Base-by-base conservation (phyloP, 2,888 invertebrate genomes). In the Sicus ferrugineus region DNA sequence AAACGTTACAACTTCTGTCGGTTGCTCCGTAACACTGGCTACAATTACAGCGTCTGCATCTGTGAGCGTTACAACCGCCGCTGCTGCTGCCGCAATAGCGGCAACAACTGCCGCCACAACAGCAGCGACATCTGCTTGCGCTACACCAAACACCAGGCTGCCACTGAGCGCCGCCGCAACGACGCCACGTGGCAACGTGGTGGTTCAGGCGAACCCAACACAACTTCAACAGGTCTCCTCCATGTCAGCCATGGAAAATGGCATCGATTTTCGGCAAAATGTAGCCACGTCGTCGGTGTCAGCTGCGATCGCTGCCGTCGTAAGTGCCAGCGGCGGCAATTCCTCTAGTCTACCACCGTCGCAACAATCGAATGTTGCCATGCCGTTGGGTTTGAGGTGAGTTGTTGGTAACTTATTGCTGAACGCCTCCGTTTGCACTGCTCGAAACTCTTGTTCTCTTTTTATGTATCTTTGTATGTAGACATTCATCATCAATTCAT, bases 401-500 rank as follows among this genome's bases (percentile, higher is more conserved):
- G 77, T 71, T 62, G 28, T 52, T 3, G n/a, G 2, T 7, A 14
- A 28, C 2, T 28, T 34, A 31, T 3, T 21, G 11, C 28, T 26
- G 31, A 34, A 4, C 1, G 2, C 3, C 2, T n/a, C 14, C 11
- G 23, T 38, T 42, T 19, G 21, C 1, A 4, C 23, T 21, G 16
- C 14, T 3, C 11, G 7, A 42, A 38, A 61, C 26, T 62, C 3
- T 58, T 58, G 3, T 58, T 3, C 14, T 31, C 19, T 65, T 38
- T 65, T 56, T 58, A 31, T 58, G 30, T 67, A 59, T 59, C 46
- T 48, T 30, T 67, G 67, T 71, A 67, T 72, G 70, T 75, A 77
- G 77, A 77, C 77, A 76, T 71, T 75, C 77, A 75, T 75, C 77
- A 71, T 71, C 75, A 70, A 79, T 86, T 87, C 86, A 71, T 71